phyloP scores from a whole-genome alignment of 2,113 vertebrate genomes.

The Urocynchramus pylzowi region DNA sequence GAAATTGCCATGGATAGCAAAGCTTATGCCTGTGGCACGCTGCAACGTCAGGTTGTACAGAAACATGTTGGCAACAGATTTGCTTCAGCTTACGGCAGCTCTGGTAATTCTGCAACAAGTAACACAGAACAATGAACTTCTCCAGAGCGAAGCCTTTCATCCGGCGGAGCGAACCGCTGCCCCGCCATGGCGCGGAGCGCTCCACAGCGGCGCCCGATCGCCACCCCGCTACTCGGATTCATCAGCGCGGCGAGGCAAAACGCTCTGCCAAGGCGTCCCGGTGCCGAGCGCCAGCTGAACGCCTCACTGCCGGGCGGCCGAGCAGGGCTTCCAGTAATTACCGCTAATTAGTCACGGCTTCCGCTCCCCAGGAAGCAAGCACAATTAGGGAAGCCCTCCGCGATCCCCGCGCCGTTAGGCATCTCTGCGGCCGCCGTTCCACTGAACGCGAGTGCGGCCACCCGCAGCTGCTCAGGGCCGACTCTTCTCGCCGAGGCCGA shows the following conservation, averaged over 20 bases:
- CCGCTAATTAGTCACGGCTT: fast-evolving
- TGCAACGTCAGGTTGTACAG: slow-evolving; percentile 96
- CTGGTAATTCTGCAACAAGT: not conserved
- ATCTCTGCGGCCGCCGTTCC: fast-evolving
- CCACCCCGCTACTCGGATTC: fast-evolving
- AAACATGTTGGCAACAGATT: slow-evolving; percentile 79
- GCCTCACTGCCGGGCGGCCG: fast-evolving
- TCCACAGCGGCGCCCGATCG: fast-evolving
- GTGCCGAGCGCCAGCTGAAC: not conserved
- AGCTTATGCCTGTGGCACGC: slow-evolving; percentile 93
- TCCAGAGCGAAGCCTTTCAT: not conserved
- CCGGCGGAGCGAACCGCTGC: fast-evolving
- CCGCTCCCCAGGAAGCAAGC: fast-evolving
- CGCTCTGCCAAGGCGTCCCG: fast-evolving
- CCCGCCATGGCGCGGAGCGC: fast-evolving
- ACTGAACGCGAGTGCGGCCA: fast-evolving
- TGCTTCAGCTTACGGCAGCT: not conserved
- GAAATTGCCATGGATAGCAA: slow-evolving; percentile 98
- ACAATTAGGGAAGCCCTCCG: fast-evolving
- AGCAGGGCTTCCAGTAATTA: not conserved
- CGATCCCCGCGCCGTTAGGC: not conserved
- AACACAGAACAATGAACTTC: not conserved
- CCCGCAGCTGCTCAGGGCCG: not conserved
- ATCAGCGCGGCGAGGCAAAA: fast-evolving
- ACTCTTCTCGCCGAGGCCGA: not conserved